These are phyloP conservation scores for Hippocampus abdominalis DNA, from an alignment of 2,113 vertebrate species.

Conservation along the genomic window DNA sequence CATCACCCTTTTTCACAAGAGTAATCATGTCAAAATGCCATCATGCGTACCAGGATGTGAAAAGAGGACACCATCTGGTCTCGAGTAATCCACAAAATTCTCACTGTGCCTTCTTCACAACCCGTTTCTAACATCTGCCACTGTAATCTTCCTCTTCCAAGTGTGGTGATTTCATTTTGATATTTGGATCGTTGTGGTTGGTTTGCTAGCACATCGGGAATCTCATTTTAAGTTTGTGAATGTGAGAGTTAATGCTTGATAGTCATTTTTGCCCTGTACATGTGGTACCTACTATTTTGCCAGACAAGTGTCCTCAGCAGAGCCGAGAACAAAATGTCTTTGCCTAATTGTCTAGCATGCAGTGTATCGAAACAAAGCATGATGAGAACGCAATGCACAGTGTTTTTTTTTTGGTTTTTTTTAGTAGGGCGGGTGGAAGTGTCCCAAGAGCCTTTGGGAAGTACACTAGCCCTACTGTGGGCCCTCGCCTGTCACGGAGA, in stretches of 20 bases:
- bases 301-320: neutral
- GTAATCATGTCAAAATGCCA: neutral
- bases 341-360: neutral
- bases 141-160: neutral
- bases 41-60: neutral
- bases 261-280: neutral
- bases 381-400: neutral
- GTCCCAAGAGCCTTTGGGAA: slow-evolving; percentile 40
- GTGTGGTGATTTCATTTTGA: neutral
- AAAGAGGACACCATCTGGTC: neutral
- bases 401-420: neutral
- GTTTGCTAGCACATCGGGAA: neutral
- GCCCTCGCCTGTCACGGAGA: slow-evolving; percentile 42
- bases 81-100: neutral
- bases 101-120: neutral
- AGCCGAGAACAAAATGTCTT: neutral
- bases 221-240: neutral
- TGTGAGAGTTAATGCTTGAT: neutral
- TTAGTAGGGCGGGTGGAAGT: neutral
- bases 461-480: slow-evolving; percentile 11
- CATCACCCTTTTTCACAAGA: neutral
- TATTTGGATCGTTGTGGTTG: neutral
- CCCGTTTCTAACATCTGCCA: neutral
- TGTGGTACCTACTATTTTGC: neutral
- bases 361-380: neutral